Base-by-base conservation (phyloP, 64 coral and sea anemone genomes). In the Montipora sp. region DNA sequence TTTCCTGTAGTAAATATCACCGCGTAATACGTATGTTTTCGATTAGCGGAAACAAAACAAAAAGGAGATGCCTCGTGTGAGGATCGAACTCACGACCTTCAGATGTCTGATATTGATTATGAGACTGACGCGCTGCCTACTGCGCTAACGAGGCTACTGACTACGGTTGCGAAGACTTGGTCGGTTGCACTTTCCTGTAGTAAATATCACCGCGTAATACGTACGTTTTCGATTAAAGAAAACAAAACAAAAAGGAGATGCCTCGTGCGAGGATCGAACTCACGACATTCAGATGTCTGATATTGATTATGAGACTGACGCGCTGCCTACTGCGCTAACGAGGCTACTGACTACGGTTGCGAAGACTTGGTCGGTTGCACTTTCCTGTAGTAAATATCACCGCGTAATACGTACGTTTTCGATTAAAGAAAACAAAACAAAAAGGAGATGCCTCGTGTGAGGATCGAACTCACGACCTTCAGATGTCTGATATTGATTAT, bases 111-210 rank as follows among this genome's bases (percentile, higher is more conserved):
- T 27, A 27, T 27, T 27, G 77, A 81, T 90, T 89, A 93, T 93
- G 92, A 93, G 92, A 93, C 84, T 93, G 92, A 93, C 84, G 92
- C 92, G 92, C 92, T 93, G 92, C 92, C 84, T 93, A 88, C 92
- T 93, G 92, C 92, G 92, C 84, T 88, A 93, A 88, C 84, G 84
- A 93, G 92, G 92, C 15, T 27, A 87, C 82, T 86, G 74, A 92
- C 75, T 92, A 73, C 86, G 81, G 87, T 87, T 1, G 27, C 27
- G 1, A 27, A 27, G 27, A 27, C 27, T 27, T 27, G 27, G 27
- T 27, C 27, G 27, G 27, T 27, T 27, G 27, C 1, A 1, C 27
- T 27, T 27, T 27, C 27, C 27, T 27, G 1, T 27, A 27, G 1
- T 27, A 27, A 27, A 27, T 27, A 27, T 27, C 27, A 27, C 27